Evolutionary conservation across 2,888 invertebrate species (phyloP).

Genomic region (Ornithoptera alexandrae): DNA sequence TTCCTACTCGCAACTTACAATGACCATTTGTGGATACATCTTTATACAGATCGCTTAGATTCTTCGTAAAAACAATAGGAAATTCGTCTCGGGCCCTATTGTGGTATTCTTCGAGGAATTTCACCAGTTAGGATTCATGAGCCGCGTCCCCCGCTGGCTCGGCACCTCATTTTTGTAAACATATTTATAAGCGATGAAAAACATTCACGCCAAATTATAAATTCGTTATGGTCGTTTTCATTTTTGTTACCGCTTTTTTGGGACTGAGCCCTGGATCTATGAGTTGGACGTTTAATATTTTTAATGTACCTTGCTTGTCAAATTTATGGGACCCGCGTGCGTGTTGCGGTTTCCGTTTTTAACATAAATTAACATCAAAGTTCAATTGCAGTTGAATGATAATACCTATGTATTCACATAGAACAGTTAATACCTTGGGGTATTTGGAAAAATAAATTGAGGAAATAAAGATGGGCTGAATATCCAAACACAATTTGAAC

Average conservation of each 20-base stretch:
- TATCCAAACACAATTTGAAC: no score
- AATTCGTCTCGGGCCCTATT: constrained; percentile 36
- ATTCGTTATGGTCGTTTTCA: constrained; percentile 20
- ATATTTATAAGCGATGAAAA: constrained; percentile 33
- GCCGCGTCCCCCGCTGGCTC: constrained; percentile 48
- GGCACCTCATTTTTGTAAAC: constrained; percentile 54
- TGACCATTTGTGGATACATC: constrained; percentile 54
- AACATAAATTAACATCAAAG: no score
- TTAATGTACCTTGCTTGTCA: no score
- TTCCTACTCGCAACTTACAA: constrained; percentile 45
- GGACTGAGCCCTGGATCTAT: no score
- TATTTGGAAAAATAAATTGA: no score
- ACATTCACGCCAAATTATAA: constrained; percentile 16
- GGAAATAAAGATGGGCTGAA: no score
- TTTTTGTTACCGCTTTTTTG: constrained; percentile 4
- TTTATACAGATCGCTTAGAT: constrained; percentile 41
- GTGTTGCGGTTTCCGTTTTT: no score
- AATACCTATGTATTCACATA: no score
- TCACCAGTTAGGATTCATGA: constrained; percentile 13
- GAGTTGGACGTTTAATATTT: no score
- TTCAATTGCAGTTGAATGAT: no score
- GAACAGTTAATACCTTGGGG: no score
- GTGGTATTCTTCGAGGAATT: constrained; percentile 12
- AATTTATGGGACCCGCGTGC: no score
- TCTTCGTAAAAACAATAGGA: constrained; percentile 36